Conservation (phyloP, 2,113 vertebrate species). For the Circaetus cinerascens region DNA sequence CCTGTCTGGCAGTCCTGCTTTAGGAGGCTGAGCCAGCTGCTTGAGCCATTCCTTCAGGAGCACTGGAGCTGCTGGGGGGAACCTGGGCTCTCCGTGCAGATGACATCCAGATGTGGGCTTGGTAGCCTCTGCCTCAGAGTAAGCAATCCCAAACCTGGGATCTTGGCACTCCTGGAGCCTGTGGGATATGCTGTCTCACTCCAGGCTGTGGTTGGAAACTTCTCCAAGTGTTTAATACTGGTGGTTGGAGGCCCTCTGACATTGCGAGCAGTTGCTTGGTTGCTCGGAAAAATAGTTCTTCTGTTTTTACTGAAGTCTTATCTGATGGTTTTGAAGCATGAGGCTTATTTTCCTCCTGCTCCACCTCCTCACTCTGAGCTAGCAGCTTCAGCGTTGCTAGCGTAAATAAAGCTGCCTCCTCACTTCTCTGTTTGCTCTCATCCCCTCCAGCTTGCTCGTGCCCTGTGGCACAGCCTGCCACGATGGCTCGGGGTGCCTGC, state of each 20-base stretch:
- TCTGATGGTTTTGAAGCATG: background rate
- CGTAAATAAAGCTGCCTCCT: background rate
- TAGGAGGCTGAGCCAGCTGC: background rate
- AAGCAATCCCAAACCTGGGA: background rate
- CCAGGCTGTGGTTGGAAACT: background rate
- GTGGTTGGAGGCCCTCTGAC: background rate
- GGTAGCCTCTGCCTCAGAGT: background rate
- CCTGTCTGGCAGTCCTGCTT: rapidly evolving
- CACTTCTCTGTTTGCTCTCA: background rate
- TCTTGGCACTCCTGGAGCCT: background rate
- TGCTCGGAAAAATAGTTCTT: background rate
- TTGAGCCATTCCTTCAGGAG: background rate
- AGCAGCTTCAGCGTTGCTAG: background rate
- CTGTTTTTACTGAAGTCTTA: background rate
- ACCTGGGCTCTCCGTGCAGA: background rate
- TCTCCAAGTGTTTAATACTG: background rate
- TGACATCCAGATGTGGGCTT: background rate
- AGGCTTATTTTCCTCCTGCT: background rate
- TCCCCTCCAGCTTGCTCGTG: background rate
- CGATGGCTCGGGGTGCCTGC: rapidly evolving
- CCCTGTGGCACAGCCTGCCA: background rate
- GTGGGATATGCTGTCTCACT: background rate
- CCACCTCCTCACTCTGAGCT: background rate
- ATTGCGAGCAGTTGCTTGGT: background rate
- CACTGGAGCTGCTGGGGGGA: background rate